phyloP scores from a whole-genome alignment of 2,888 invertebrate genomes.

The Cheilosia scutellata region DNA sequence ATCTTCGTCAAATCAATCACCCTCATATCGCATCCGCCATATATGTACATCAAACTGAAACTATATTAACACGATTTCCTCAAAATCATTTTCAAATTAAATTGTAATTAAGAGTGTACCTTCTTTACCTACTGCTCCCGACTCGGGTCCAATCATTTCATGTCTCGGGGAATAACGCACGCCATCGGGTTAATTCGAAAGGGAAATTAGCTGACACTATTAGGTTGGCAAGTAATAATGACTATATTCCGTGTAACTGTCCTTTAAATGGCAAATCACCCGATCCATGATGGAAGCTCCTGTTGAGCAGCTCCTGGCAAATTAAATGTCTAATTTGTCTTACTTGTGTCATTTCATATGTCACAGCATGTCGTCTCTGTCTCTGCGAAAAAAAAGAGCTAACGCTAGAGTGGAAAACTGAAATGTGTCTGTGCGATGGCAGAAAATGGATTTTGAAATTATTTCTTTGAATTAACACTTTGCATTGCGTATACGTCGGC shows the following conservation, averaged over 20 bases:
- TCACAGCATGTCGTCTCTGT: constrained; percentile 51
- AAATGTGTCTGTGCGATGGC: background rate
- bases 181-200: constrained; percentile 57
- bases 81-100: constrained; percentile 57
- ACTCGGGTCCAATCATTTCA: constrained; percentile 30
- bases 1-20: too few species aligned
- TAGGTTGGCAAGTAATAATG: constrained; percentile 70
- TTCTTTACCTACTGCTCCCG: constrained; percentile 6
- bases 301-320: constrained; percentile 67
- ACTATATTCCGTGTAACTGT: constrained; percentile 68
- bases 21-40: too few species aligned
- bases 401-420: background rate
- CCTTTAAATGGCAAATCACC: constrained; percentile 61
- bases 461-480: constrained; percentile 59
- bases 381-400: constrained; percentile 19
- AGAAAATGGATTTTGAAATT: constrained; percentile 61
- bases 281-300: constrained; percentile 25
- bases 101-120: constrained; percentile 41
- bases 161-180: constrained; percentile 27
- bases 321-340: constrained; percentile 75
- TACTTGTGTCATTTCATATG: constrained; percentile 74
- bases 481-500: background rate
- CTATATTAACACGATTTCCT: constrained; percentile 1
- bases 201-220: constrained; percentile 64
- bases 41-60: too few species aligned